These are phyloP conservation scores for Euleptes europaea DNA, from an alignment of 2,113 vertebrate species.

Conservation along the genomic window DNA sequence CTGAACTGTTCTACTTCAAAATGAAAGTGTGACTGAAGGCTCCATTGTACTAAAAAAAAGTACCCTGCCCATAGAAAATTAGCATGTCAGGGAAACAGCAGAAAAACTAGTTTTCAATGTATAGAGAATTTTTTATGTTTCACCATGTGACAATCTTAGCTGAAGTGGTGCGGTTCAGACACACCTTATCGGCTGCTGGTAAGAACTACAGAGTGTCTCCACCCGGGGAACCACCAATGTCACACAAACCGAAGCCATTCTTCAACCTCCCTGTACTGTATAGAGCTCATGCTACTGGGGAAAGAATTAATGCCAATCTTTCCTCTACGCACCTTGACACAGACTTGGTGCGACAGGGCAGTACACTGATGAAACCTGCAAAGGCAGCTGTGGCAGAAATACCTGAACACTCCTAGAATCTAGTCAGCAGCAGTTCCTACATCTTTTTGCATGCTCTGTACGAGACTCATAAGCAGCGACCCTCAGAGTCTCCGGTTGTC, in stretches of 20 bases:
- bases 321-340: constrained; percentile 45
- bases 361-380: constrained; percentile 29
- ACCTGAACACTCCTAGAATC: constrained; percentile 53
- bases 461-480: not conserved
- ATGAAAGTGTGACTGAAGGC: not conserved
- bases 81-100: not conserved
- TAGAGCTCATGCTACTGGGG: constrained; percentile 6
- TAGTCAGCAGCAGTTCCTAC: constrained; percentile 43
- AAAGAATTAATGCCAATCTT: constrained; percentile 61
- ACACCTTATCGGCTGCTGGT: not conserved
- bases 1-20: too few relatives aligned
- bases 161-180: not conserved
- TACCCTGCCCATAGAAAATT: not conserved
- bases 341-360: constrained; percentile 56
- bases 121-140: not conserved
- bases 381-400: constrained; percentile 50
- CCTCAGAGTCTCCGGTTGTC: not conserved
- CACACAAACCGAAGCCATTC: not conserved
- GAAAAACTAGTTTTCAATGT: not conserved
- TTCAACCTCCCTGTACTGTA: not conserved
- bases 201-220: not conserved
- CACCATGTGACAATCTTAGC: too few relatives aligned
- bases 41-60: too few relatives aligned
- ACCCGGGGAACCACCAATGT: not conserved
- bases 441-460: constrained; percentile 26